Base-by-base conservation (phyloP, 2,113 vertebrate species). In the Tragelaphus imberbis region DNA sequence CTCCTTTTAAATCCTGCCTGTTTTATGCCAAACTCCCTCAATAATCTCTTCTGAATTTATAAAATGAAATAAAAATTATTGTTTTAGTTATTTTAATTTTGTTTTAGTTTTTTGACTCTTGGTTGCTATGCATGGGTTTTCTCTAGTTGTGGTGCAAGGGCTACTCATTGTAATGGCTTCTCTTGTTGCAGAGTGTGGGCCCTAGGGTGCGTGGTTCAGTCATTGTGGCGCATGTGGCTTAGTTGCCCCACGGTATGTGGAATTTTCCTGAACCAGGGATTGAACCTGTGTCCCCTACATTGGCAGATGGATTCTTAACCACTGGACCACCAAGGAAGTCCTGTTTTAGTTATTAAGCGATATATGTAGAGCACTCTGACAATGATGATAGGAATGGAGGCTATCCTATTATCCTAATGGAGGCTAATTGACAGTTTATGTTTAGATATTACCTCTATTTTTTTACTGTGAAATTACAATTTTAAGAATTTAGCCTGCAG, bases 41-140 rank as follows among this genome's bases (percentile, higher is more conserved):
- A 51, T 51, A 71, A 84, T 89, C 61, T 28, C 77, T 82, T 84
- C 59, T 71, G 30, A 49, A 56, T n/a, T 71, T 75, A 56, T 49
- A 59, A 51, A 28, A 81, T n/a, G 30, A 56, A 47, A 19, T 63
- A 47, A 55, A 40, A 80, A 75, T 19, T 30, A 58, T 71, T 79
- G 44, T 30, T 49, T 79, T 90, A 59, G 63, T 51, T 95, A 51
- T 53, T 77, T 75, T 71, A 40, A 71, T 36, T 75, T 75, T 3
- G 23, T 75, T 44, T 75, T 44, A 77, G 71, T 44, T 77, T 77
- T 36, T 77, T 77, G 71, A 44, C 23, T 40, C 36, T 75, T 13
- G 40, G 71, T 75, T 75, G 2, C 71, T 2, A 2, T 40, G n/a
- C 71, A 75, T 0, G 6, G 11, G 21, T 0, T 1, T 40, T 75